Evolutionary conservation across 1,140 invertebrate species (phyloP), one percentile per base, ranked within the genome.

Genomic region (Drosophila insularis): DNA sequence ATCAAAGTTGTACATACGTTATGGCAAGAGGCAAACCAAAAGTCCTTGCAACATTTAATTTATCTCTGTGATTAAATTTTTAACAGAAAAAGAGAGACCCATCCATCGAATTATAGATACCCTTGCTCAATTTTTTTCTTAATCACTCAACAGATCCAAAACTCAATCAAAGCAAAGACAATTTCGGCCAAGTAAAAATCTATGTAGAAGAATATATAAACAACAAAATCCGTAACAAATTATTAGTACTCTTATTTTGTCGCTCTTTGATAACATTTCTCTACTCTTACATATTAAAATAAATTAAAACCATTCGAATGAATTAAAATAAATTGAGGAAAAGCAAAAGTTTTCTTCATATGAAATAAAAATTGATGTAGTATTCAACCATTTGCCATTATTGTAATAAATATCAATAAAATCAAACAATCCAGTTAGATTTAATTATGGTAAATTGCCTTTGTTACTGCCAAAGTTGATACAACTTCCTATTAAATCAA

Each of bases 51-150:
- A 80, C 62, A 86, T 89, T 71, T 31, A 71, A 89, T 89, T 89
- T 80, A 89, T 80, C 67, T 80, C 62, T 74, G 80, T 80, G 64
- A 74, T 84, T 84, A 71, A 65, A 74, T 89, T 73, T 67, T 17
- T 17, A 17, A 4, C 40, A 6, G n/a, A 46, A 54, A 82, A 75
- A 37, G 10, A 13, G 10, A 1, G 10, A 37, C 8, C 32, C 2
- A 27, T 5, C 5, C 32, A 35, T 0, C 37, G 17, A n/a, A 13
- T 35, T 46, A 7, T 17, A 50, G 6, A 46, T 46, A 46, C 43
- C 17, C 43, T 46, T 19, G 40, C 10, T 10, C 6, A 7, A 8
- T 10, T 32, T 8, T 10, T 32, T 7, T 32, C 5, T 31, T 31
- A 2, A n/a, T 4, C 23, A 4, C 27, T 23, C 4, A 0, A 23